Evolutionary conservation across 2,888 invertebrate genomes (phyloP), one percentile per base, ranked within the genome.

Genomic region (Plebejus melissa): DNA sequence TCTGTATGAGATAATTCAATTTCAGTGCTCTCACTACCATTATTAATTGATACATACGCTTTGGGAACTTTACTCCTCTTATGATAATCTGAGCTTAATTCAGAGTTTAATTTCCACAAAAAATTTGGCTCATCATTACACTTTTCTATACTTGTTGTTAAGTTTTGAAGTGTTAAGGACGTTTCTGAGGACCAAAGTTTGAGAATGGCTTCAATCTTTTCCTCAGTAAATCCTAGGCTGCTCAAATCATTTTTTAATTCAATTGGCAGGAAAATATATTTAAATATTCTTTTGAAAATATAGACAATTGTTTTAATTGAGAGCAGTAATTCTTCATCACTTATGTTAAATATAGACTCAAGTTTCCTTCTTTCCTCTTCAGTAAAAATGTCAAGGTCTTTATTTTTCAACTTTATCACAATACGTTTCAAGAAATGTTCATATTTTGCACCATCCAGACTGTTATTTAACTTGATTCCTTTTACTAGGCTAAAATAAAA

Each of bases 181-280:
- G 89, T 90, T 83, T 92, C 92, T 22, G 82, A 78, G 28, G 92
- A 91, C 93, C 92, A 93, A 28, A 90, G 81, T 81, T 92, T 92
- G 2, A 91, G 83, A 80, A 93, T 84, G 11, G 82, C 79, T 76
- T 90, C 89, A 36, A 88, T 83, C 81, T 92, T 93, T 60, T 87
- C 86, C 82, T 84, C 83, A 77, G 78, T 84, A 13, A 93, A 80
- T 57, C 92, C 93, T 74, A 90, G 78, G 46, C 77, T 77, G 76
- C 82, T 83, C 7, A 93, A 82, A 82, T 92, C 90, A 78, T 78
- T 84, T 81, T 88, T 91, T 50, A 93, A 83, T 81, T 89, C 81
- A n/a, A 79, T 76, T 22, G 93, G 93, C 90, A 91, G 91, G 78
- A 92, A 90, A 75, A 93, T 89, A 79, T 83, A 93, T 79, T 90